Percentiles rank a stretch among this genome's conserved stretches.
phyloP scores from a whole-genome alignment of 2,888 invertebrate genomes.

The Nezara viridula region DNA sequence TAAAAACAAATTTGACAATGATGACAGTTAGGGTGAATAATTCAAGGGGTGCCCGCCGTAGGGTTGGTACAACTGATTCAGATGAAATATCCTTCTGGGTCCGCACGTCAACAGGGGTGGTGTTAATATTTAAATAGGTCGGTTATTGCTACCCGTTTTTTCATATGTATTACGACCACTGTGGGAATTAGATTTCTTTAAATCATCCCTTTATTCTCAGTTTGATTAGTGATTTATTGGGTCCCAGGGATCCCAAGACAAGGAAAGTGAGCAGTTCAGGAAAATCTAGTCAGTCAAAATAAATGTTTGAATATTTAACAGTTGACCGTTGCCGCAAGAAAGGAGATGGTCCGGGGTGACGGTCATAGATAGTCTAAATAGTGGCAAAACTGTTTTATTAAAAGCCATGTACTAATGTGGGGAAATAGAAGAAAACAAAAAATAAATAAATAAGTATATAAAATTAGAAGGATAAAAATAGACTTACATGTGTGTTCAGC shows the following conservation, averaged over 20 bases:
- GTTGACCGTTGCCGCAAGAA: no score
- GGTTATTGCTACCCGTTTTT: conserved; percentile 5
- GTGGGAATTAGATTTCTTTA: background rate
- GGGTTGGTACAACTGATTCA: conserved; percentile 10
- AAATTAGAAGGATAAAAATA: no score
- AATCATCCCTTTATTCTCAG: background rate
- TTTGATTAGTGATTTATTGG: background rate
- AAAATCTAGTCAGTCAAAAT: no score
- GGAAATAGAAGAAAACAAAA: no score
- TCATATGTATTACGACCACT: background rate
- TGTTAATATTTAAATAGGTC: conserved; percentile 15
- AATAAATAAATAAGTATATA: no score
- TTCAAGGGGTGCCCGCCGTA: background rate
- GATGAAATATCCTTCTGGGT: conserved; percentile 25
- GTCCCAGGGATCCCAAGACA: background rate
- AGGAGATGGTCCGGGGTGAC: no score
- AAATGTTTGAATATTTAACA: no score
- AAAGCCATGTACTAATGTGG: no score
- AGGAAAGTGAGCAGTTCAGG: no score
- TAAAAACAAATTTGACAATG: conserved; percentile 11
- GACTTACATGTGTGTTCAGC: no score
- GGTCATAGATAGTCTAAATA: no score
- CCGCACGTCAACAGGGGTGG: conserved; percentile 10
- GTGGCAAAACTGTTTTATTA: no score
- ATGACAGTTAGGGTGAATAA: conserved; percentile 40